Evolutionary conservation across 2,113 vertebrate species (phyloP).

Genomic region (Numida meleagris): DNA sequence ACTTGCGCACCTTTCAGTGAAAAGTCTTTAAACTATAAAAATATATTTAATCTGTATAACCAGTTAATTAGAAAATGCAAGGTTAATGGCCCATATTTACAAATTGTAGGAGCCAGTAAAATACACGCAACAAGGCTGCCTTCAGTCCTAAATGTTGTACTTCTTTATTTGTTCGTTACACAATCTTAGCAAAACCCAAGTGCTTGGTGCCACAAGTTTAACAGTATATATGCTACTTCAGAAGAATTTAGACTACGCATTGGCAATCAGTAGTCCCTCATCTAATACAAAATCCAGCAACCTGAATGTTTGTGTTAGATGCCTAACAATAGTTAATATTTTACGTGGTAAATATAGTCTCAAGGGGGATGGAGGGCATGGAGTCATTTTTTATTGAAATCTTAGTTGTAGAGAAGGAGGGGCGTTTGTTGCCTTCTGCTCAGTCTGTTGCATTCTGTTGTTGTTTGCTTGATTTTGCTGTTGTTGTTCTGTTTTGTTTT

Average conservation of each 20-base stretch:
- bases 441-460: conserved; percentile 53
- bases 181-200: conserved; percentile 63
- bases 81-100: conserved; percentile 41
- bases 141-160: conserved; percentile 66
- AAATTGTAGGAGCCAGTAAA: conserved; percentile 61
- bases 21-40: conserved; percentile 63
- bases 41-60: conserved; percentile 47
- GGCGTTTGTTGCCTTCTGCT: conserved; percentile 70
- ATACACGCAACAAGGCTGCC: conserved; percentile 73
- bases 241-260: conserved; percentile 51
- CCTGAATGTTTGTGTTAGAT: conserved; percentile 66
- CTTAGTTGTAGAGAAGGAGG: conserved; percentile 40
- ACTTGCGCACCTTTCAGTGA: conserved; percentile 27
- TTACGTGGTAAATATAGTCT: conserved; percentile 59
- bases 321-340: conserved; percentile 42
- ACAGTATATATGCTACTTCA: conserved; percentile 39
- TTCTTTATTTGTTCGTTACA: conserved; percentile 16
- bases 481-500: neutral
- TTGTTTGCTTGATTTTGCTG: neutral
- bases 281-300: conserved; percentile 56
- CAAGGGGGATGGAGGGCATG: neutral
- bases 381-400: conserved; percentile 47
- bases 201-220: conserved; percentile 72
- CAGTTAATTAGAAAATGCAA: conserved; percentile 32
- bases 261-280: conserved; percentile 61